Evolutionary conservation across 2,113 vertebrate genomes (phyloP).

Genomic region (Petrocephalus microphthalmus): DNA sequence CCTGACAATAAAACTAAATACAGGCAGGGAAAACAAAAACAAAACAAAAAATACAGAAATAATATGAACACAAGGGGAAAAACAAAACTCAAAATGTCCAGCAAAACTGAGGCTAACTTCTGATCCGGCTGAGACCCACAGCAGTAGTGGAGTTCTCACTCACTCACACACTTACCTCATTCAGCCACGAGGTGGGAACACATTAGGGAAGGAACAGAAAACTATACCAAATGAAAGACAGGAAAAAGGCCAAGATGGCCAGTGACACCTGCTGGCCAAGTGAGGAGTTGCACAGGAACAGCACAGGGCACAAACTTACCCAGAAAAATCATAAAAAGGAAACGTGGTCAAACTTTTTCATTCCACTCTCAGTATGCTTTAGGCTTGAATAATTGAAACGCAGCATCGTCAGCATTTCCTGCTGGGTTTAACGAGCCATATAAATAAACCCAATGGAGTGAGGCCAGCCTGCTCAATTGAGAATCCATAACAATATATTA

Average conservation of each 20-base stretch:
- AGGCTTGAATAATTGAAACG: neutral
- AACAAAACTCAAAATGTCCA: neutral
- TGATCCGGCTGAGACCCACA: neutral
- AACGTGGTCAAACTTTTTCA: neutral
- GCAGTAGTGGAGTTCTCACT: neutral
- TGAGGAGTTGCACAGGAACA: neutral
- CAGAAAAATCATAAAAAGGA: neutral
- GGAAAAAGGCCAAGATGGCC: neutral
- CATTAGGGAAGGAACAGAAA: neutral
- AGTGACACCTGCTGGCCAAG: neutral
- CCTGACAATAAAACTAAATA: too few relatives aligned
- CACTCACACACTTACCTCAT: too few relatives aligned
- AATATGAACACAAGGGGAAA: neutral
- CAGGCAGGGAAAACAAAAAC: too few relatives aligned
- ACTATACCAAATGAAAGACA: neutral
- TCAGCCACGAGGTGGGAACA: neutral
- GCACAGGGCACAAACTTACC: neutral
- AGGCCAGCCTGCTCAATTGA: neutral
- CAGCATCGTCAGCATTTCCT: slow-evolving; percentile 9
- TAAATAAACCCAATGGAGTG: slow-evolving; percentile 1
- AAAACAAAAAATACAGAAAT: too few relatives aligned
- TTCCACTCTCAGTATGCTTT: neutral
- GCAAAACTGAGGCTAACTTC: neutral
- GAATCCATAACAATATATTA: neutral
- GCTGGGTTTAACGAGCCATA: neutral